These are phyloP conservation scores for Piprites chloris DNA, from an alignment of 2,113 vertebrate genomes.

Conservation along the genomic window DNA sequence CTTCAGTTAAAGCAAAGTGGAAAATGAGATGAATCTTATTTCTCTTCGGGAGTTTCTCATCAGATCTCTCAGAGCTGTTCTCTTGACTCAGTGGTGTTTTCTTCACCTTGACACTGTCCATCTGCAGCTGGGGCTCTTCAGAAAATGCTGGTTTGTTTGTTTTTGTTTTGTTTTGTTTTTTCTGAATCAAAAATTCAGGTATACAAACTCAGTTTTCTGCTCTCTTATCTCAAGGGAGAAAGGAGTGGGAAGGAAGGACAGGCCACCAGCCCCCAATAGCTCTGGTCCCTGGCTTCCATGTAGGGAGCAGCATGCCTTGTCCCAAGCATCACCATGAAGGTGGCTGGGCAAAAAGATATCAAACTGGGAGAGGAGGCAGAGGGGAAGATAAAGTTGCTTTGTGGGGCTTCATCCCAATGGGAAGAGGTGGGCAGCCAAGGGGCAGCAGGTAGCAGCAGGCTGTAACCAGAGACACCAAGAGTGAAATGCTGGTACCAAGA, in stretches of 20 bases:
- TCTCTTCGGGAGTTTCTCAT: neutral
- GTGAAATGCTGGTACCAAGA: neutral
- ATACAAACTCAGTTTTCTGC: neutral
- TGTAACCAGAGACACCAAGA: neutral
- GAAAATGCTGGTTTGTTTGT: neutral
- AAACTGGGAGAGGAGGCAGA: neutral
- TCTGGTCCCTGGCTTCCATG: neutral
- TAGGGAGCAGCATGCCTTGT: neutral
- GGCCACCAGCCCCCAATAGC: fast-evolving
- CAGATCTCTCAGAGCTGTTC: neutral
- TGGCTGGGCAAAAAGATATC: neutral
- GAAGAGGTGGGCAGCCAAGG: neutral
- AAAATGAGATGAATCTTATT: neutral
- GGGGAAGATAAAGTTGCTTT: neutral
- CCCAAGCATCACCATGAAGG: neutral
- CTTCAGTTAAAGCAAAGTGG: neutral
- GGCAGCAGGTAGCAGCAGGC: neutral
- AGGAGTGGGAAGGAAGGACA: neutral
- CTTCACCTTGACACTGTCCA: fast-evolving
- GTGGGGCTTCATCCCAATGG: fast-evolving
- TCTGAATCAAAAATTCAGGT: neutral
- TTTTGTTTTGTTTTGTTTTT: neutral
- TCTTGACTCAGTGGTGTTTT: neutral
- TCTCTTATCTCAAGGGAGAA: neutral
- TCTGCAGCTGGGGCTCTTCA: neutral